These are phyloP conservation scores for Ormia ochracea DNA, from an alignment of 2,888 invertebrate genomes.

Conservation along the genomic window DNA sequence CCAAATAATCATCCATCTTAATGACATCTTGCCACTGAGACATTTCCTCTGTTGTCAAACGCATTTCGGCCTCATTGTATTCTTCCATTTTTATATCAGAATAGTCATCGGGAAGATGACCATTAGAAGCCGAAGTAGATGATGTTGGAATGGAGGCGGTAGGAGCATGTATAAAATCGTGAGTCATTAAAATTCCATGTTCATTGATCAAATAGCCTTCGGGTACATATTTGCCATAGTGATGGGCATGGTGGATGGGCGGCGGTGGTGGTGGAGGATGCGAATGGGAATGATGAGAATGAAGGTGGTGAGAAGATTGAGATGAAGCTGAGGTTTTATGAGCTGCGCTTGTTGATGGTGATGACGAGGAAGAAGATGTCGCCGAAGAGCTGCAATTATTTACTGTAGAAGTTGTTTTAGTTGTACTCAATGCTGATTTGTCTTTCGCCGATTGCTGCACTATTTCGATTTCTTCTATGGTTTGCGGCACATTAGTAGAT, in stretches of 20 bases:
- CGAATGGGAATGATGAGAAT: constrained; percentile 44
- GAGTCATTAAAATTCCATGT: constrained; percentile 72
- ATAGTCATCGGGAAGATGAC: constrained; percentile 66
- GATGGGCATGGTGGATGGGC: constrained; percentile 63
- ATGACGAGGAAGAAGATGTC: constrained; percentile 20
- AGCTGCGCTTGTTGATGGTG: constrained; percentile 40
- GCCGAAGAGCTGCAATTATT: constrained; percentile 19
- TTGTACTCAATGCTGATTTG: constrained; percentile 16
- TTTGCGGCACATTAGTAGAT: constrained; percentile 65
- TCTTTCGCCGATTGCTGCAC: constrained; percentile 57
- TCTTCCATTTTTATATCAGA: constrained; percentile 72
- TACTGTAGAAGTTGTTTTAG: constrained; percentile 18
- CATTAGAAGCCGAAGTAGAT: constrained; percentile 64
- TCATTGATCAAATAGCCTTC: constrained; percentile 71
- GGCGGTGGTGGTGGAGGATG: constrained; percentile 63
- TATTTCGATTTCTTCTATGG: constrained; percentile 72
- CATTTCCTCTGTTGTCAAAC: constrained; percentile 73
- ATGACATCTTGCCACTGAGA: constrained; percentile 82
- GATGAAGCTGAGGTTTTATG: constrained; percentile 29
- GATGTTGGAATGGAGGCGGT: constrained; percentile 60
- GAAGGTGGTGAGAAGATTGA: constrained; percentile 31
- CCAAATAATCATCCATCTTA: constrained; percentile 90
- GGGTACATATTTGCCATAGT: constrained; percentile 68
- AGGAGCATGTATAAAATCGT: constrained; percentile 69
- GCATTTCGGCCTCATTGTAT: constrained; percentile 71